These are phyloP conservation scores for Drosophila merina DNA, from an alignment of 2,888 invertebrate genomes.

Conservation along the genomic window DNA sequence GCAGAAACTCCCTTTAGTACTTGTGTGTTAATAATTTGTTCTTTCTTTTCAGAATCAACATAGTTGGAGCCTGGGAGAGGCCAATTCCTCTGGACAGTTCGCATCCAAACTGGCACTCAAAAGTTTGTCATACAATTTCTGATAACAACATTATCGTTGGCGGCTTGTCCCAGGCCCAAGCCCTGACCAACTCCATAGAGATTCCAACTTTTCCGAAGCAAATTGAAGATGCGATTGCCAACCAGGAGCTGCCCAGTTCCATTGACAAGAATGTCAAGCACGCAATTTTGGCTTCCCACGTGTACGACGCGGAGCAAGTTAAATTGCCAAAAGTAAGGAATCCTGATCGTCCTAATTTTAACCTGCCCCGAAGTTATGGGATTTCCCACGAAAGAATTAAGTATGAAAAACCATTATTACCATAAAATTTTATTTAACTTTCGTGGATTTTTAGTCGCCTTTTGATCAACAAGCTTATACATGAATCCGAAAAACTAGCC, in stretches of 20 bases:
- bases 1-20: background rate
- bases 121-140: slow-evolving; percentile 86
- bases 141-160: slow-evolving; percentile 88
- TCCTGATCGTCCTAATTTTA: slow-evolving; percentile 88
- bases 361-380: slow-evolving; percentile 90
- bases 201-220: slow-evolving; percentile 87
- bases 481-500: slow-evolving; percentile 88
- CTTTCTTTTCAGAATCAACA: slow-evolving; percentile 45
- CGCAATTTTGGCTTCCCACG: slow-evolving; percentile 87
- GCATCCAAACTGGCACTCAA: slow-evolving; percentile 88
- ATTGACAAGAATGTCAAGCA: slow-evolving; percentile 87
- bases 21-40: background rate
- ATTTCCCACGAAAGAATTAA: slow-evolving; percentile 89
- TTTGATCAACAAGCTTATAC: slow-evolving; percentile 87
- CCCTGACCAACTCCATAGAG: slow-evolving; percentile 91
- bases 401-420: slow-evolving; percentile 84
- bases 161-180: slow-evolving; percentile 91
- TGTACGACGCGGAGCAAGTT: slow-evolving; percentile 91
- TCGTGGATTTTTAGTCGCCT: slow-evolving; percentile 85
- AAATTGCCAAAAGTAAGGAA: slow-evolving; percentile 90
- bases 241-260: slow-evolving; percentile 84
- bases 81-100: slow-evolving; percentile 85
- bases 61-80: slow-evolving; percentile 40
- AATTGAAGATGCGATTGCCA: slow-evolving; percentile 85
- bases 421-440: slow-evolving; percentile 1